phyloP scores from a whole-genome alignment of 2,797 vertebrate species.

The Crypturellus tataupa region DNA sequence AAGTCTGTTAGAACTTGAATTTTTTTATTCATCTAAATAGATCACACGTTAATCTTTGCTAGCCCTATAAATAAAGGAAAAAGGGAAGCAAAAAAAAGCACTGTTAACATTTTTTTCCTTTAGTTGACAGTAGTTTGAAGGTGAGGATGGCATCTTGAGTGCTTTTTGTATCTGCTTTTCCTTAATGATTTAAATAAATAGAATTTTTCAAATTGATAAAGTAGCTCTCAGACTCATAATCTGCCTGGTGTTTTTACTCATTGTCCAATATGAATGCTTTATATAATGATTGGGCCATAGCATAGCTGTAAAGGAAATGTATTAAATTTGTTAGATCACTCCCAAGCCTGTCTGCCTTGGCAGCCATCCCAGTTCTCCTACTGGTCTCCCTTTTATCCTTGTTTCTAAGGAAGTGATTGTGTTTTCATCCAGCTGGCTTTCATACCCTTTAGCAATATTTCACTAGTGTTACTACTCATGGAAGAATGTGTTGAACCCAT shows the following conservation, averaged over 20 bases:
- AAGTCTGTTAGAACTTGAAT: too few species aligned
- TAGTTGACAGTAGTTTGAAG: not conserved
- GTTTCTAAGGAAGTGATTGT: not conserved
- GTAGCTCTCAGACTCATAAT: not conserved
- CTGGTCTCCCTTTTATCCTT: not conserved
- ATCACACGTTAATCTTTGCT: not conserved
- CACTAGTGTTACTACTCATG: not conserved
- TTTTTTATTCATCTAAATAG: too few species aligned
- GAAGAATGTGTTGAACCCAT: not conserved
- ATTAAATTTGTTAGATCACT: not conserved
- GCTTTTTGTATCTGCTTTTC: not conserved
- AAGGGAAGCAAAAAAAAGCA: fast-evolving
- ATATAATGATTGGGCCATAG: not conserved
- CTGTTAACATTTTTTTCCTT: not conserved
- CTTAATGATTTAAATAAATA: not conserved
- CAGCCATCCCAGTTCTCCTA: not conserved
- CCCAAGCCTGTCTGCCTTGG: not conserved
- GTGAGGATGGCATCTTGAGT: not conserved
- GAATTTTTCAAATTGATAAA: not conserved
- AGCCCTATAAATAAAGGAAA: not conserved
- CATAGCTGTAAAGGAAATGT: not conserved
- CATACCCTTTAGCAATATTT: not conserved
- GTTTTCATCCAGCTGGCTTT: not conserved
- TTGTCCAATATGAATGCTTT: not conserved
- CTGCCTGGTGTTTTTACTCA: not conserved